A percentile compares a stretch with the other conserved stretches of the same genome.
phyloP scores from a whole-genome alignment of 2,797 vertebrate genomes.

The Carduelis carduelis region DNA sequence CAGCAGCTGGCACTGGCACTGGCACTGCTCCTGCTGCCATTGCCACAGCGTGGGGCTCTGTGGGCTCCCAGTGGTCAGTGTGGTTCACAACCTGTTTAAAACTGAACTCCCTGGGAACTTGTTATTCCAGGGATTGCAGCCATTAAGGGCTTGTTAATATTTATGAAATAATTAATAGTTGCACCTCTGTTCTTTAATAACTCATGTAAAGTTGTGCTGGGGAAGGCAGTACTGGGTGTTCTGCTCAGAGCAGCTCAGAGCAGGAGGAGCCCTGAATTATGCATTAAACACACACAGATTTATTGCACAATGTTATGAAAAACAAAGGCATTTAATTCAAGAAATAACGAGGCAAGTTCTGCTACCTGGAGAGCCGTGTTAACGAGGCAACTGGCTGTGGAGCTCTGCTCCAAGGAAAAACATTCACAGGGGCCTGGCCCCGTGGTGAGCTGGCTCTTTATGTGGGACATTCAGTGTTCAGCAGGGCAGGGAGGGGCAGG shows the following conservation, averaged over 20 bases:
- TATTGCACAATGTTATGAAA: background rate
- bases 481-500: background rate
- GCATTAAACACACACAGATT: background rate
- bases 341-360: background rate
- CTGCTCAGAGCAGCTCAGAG: background rate
- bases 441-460: rapidly evolving
- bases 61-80: background rate
- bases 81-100: background rate
- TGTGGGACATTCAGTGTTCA: rapidly evolving
- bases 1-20: background rate
- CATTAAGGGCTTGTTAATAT: conserved; percentile 38
- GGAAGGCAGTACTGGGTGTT: background rate
- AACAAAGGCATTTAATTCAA: background rate
- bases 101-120: background rate
- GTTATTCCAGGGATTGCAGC: background rate
- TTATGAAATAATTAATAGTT: conserved; percentile 51
- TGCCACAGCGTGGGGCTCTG: rapidly evolving
- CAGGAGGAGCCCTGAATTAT: background rate
- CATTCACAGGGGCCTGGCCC: background rate
- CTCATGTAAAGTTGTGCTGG: background rate
- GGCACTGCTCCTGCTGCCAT: background rate
- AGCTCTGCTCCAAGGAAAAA: background rate
- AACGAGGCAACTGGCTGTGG: background rate
- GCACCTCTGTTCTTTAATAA: conserved; percentile 17
- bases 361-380: background rate